Conservation (phyloP, 2,113 vertebrate species). For the Thomomys bottae region DNA sequence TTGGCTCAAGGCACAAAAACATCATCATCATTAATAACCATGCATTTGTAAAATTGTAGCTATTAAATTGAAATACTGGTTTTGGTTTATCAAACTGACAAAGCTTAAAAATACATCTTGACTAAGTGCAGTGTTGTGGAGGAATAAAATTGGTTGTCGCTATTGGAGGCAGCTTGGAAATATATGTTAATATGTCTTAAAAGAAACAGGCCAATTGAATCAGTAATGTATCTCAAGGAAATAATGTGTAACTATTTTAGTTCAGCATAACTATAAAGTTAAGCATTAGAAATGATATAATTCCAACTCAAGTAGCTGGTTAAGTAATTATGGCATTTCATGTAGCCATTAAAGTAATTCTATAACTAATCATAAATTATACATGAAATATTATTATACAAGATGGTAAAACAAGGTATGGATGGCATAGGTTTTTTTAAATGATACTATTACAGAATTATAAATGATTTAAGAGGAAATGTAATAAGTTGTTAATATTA, state of each 20-base stretch:
- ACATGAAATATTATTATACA: conserved; percentile 19
- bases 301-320: conserved; percentile 1
- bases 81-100: conserved; percentile 44
- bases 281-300: conserved; percentile 56
- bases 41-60: conserved; percentile 48
- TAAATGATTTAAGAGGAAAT: background rate
- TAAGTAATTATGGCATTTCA: conserved; percentile 51
- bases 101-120: background rate
- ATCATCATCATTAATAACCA: conserved; percentile 55
- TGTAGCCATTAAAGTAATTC: conserved; percentile 53
- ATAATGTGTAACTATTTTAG: conserved; percentile 36
- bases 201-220: conserved; percentile 43
- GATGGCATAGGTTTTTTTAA: background rate
- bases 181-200: conserved; percentile 43
- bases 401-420: conserved; percentile 1
- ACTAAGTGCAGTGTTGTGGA: conserved; percentile 57
- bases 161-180: conserved; percentile 51
- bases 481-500: background rate
- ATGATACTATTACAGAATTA: background rate
- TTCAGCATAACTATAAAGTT: conserved; percentile 9
- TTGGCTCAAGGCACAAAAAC: conserved; percentile 61
- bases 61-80: conserved; percentile 63
- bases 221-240: conserved; percentile 33
- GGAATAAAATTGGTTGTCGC: conserved; percentile 42
- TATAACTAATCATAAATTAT: conserved; percentile 50